Evolutionary conservation across 1,140 invertebrate genomes (phyloP), one percentile per base, ranked within the genome.

Genomic region (Polypedilum pembai): DNA sequence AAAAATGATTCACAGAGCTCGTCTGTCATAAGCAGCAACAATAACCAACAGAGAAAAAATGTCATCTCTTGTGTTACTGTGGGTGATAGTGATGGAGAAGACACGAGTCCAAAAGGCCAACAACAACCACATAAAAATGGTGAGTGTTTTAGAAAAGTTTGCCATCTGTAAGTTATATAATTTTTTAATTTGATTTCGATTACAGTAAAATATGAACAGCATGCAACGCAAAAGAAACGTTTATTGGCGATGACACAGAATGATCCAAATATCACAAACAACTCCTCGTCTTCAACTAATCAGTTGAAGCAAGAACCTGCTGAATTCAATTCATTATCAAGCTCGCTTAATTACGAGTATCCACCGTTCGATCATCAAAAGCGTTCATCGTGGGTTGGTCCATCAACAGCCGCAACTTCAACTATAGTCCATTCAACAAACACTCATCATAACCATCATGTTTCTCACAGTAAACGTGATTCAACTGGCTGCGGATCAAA

Each of bases 41-140:
- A 74, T 73, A 76, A 74, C 63, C 73, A 80, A 75, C 79, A 86
- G 74, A 83, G 88, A 74, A 88, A 91, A 79, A 90, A 91, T 83
- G 89, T 91, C 40, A 91, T 92, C 76, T 92, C 90, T 74, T 93
- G 91, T 82, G 90, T 93, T n/a, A 92, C 90, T 56, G 90, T 94
- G 24, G 88, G 85, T 76, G 92, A 94, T 79, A 91, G 90, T 80
- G 92, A 94, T 80, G 87, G 87, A 74, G 91, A 93, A 78, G 89
- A 90, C 83, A 78, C 83, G 24, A 80, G 82, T 12, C 83, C 86
- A 77, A 82, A 87, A 77, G 76, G 82, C 77, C 83, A 86, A 73
- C 84, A 86, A 80, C 87, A 87, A 10, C 85, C 84, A 74, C 85
- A 83, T 69, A 84, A 83, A 72, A 83, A 84, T 76, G 75, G 77